These are phyloP conservation scores for Diarsia mendica DNA, from an alignment of 2,888 invertebrate genomes.

Conservation along the genomic window DNA sequence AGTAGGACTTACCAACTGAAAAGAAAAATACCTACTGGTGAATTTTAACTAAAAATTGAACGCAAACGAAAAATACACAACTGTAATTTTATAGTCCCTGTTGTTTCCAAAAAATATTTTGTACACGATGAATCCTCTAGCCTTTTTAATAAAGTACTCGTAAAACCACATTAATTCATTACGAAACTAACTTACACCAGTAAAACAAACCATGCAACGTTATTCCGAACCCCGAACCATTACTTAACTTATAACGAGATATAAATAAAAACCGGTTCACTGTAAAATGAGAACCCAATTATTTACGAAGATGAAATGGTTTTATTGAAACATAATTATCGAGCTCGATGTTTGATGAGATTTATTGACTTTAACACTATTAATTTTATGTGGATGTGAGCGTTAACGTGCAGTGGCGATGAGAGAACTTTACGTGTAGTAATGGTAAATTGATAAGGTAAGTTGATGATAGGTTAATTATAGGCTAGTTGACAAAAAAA, in stretches of 20 bases:
- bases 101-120: background rate
- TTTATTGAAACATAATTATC: slow-evolving; percentile 44
- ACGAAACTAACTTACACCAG: background rate
- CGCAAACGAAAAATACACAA: too few species aligned
- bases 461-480: too few species aligned
- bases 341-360: slow-evolving; percentile 11
- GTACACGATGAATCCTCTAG: background rate
- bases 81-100: too few species aligned
- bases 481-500: too few species aligned
- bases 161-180: slow-evolving; percentile 24
- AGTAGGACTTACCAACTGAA: background rate
- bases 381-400: slow-evolving; percentile 14
- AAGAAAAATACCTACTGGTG: background rate
- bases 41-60: background rate
- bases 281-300: slow-evolving; percentile 46
- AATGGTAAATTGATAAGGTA: background rate
- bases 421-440: background rate
- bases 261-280: slow-evolving; percentile 36
- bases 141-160: background rate
- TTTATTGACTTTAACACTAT: slow-evolving; percentile 38
- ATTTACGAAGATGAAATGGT: slow-evolving; percentile 36
- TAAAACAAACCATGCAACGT: background rate
- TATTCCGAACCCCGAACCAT: slow-evolving; percentile 26
- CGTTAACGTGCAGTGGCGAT: background rate
- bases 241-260: slow-evolving; percentile 21